phyloP scores from a whole-genome alignment of 2,888 invertebrate genomes.

The Napeogenes sylphis region DNA sequence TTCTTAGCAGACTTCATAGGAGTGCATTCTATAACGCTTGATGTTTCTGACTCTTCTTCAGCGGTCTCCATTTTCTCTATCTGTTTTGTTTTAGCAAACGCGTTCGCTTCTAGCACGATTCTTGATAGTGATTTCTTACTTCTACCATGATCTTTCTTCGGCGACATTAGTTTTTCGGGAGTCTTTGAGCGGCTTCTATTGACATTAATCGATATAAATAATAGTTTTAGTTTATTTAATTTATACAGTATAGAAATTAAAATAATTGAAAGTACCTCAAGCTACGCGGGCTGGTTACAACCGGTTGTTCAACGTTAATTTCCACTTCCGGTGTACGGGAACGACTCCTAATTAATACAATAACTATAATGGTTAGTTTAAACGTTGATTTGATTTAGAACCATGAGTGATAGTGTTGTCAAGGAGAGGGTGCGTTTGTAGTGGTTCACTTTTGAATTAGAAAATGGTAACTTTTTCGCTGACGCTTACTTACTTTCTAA shows the following conservation, averaged over 20 bases:
- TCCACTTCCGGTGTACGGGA: conserved; percentile 62
- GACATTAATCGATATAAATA: background rate
- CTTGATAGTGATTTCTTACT: conserved; percentile 62
- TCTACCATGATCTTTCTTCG: conserved; percentile 52
- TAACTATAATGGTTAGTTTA: conserved; percentile 6
- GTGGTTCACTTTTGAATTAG: no score
- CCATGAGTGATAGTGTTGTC: background rate
- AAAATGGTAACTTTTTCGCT: no score
- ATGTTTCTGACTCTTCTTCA: conserved; percentile 40
- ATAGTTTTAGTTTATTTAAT: background rate
- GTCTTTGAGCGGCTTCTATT: conserved; percentile 50
- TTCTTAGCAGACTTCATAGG: conserved; percentile 59
- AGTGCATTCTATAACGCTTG: conserved; percentile 53
- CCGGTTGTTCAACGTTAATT: conserved; percentile 33
- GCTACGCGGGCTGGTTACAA: conserved; percentile 45
- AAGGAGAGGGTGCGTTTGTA: background rate
- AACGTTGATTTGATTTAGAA: background rate
- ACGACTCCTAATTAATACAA: conserved; percentile 45
- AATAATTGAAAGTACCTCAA: conserved; percentile 31
- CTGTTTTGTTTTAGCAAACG: conserved; percentile 61
- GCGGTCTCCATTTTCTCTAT: conserved; percentile 42
- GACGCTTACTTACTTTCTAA: no score
- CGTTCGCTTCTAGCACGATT: conserved; percentile 65
- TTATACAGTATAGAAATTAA: background rate
- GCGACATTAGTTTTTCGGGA: conserved; percentile 64